These are phyloP conservation scores for Numenius phaeopus DNA, from an alignment of 2,797 vertebrate genomes.

Conservation along the genomic window DNA sequence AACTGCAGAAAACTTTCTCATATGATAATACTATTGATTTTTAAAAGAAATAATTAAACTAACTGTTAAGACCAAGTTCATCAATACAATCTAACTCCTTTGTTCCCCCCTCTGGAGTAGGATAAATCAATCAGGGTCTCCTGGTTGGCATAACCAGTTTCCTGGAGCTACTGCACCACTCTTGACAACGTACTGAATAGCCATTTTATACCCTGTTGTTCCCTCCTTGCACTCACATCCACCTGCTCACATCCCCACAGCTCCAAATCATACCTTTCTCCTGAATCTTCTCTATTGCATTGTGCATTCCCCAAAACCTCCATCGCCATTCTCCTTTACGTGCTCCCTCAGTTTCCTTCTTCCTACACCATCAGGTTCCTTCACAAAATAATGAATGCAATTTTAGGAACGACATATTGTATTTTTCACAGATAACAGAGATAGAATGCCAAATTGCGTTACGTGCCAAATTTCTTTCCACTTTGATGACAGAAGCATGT, in stretches of 20 bases:
- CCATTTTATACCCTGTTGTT: background rate
- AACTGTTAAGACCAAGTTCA: constrained; percentile 23
- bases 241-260: background rate
- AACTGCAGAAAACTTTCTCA: constrained; percentile 32
- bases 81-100: constrained; percentile 4
- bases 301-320: background rate
- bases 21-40: constrained; percentile 57
- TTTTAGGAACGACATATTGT: background rate
- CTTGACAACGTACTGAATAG: background rate
- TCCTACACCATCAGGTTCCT: background rate
- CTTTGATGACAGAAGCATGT: background rate
- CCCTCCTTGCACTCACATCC: background rate
- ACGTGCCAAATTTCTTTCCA: background rate
- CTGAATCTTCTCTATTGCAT: background rate
- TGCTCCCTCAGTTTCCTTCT: background rate
- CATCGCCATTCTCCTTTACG: background rate
- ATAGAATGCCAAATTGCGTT: background rate
- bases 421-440: constrained; percentile 10
- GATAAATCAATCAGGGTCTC: background rate
- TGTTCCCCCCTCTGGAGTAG: background rate
- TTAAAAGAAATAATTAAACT: constrained; percentile 48
- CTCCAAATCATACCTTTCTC: background rate
- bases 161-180: background rate
- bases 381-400: background rate
- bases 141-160: background rate